These are phyloP conservation scores for Drosophila lini DNA, from an alignment of 1,140 invertebrate species.

Conservation along the genomic window DNA sequence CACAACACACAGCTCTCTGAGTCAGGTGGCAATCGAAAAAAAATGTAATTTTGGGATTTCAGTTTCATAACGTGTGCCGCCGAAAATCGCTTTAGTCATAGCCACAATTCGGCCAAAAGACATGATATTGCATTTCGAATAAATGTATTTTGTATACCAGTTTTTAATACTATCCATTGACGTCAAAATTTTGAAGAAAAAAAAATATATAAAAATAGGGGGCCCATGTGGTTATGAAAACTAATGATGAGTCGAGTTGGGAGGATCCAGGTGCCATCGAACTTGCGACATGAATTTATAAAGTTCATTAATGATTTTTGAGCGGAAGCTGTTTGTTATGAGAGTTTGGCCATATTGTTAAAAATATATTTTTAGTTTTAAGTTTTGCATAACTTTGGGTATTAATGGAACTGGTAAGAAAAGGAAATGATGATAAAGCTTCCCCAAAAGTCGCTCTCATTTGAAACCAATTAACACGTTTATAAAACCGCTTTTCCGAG, in stretches of 20 bases:
- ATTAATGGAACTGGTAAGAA: not conserved
- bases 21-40: constrained; percentile 13
- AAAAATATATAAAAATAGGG: not conserved
- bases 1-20: not conserved
- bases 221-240: constrained; percentile 42
- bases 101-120: constrained; percentile 12
- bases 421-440: not conserved
- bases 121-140: constrained; percentile 42
- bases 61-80: constrained; percentile 42
- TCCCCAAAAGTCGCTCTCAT: not conserved
- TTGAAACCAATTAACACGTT: constrained; percentile 6
- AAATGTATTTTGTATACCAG: constrained; percentile 26
- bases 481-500: constrained; percentile 16
- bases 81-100: constrained; percentile 55
- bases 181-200: constrained; percentile 7
- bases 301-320: constrained; percentile 64
- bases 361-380: constrained; percentile 45
- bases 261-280: constrained; percentile 5
- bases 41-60: constrained; percentile 9
- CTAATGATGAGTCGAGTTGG: constrained; percentile 25
- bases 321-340: constrained; percentile 43
- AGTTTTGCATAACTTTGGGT: constrained; percentile 60
- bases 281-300: constrained; percentile 60
- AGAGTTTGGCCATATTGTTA: constrained; percentile 35
- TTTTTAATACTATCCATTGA: constrained; percentile 21